A percentile compares a stretch with the other conserved stretches of the same genome.
Conservation (phyloP, 2,888 invertebrate genomes). For the Coecobrya sp. region DNA sequence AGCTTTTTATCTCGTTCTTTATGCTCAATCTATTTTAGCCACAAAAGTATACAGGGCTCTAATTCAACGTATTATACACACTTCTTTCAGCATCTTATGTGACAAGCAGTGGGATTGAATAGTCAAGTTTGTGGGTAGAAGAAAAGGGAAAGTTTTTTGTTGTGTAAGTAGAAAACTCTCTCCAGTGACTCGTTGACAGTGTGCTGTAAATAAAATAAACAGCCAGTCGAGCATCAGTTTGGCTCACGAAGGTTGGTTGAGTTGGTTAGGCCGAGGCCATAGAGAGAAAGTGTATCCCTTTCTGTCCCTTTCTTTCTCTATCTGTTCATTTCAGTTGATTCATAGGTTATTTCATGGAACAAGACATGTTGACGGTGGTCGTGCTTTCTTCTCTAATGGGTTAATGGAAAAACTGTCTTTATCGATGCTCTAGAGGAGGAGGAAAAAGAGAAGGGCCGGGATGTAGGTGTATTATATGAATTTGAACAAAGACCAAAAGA, state of each 20-base stretch:
- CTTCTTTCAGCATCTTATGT: neutral
- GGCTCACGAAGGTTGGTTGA: neutral
- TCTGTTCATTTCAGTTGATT: neutral
- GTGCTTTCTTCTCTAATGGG: constrained; percentile 24
- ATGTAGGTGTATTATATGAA: neutral
- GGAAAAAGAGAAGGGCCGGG: constrained; percentile 11
- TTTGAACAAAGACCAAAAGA: neutral
- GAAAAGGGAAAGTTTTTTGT: neutral
- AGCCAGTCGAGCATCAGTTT: neutral
- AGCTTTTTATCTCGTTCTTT: neutral
- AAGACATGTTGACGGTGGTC: constrained; percentile 1
- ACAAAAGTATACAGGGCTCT: too few relatives aligned
- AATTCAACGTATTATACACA: too few relatives aligned
- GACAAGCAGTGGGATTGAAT: neutral
- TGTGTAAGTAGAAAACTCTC: neutral
- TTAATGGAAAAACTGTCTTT: neutral
- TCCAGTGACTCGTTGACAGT: constrained; percentile 41
- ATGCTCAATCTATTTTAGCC: too few relatives aligned
- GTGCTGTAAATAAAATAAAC: constrained; percentile 48
- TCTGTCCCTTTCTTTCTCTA: neutral
- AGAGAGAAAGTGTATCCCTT: neutral
- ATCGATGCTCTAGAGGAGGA: neutral
- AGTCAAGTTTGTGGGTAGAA: neutral
- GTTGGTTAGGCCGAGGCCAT: too few relatives aligned
- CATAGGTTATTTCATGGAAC: constrained; percentile 33